Evolutionary conservation across 2,113 vertebrate species (phyloP), one percentile per base, ranked within the genome.

Genomic region (Pygoscelis adeliae): DNA sequence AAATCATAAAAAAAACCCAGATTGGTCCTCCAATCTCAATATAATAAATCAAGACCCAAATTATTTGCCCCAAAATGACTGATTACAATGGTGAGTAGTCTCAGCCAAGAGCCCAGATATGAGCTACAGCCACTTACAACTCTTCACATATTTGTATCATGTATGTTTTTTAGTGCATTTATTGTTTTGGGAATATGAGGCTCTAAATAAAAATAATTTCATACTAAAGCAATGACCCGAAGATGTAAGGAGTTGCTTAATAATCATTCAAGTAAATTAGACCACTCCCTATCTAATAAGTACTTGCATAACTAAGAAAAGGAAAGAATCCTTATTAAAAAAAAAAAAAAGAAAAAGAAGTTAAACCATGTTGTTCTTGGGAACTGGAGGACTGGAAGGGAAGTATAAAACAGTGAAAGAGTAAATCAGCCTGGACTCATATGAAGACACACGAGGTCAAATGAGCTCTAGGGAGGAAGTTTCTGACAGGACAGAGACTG

Each of bases 341-440:
- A 40, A 38, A 40, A 38, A 20, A 21, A 8, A 11, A 42, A 40
- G 11, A 40, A 5, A 8, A 36, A 53, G 2, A 15, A 6, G 4
- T 46, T 82, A 53, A 93, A 81, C 11, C 0, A 0, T 22, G 0
- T 26, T 0, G 0, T 61, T 61, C 10, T 38, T 73, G 13, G 18
- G 26, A 82, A 89, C 17, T 36, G 9, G 13, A 65, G 4, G 7
- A 20, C 3, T 55, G 36, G 44, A 77, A 77, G 3, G 5, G 5
- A 59, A 73, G 4, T 32, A 16, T 32, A 34, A 84, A 73, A 18
- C 0, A 40, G 16, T 27, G 19, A 69, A 72, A 20, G 15, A n/a
- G 2, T 47, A 71, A 79, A 55, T 81, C 18, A 61, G 20, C 2
- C 10, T 52, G 23, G 19, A 83, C 5, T 34, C 11, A 40, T 44